Base-by-base conservation (phyloP, 2,888 invertebrate genomes). In the Drosophila atroscutellata region DNA sequence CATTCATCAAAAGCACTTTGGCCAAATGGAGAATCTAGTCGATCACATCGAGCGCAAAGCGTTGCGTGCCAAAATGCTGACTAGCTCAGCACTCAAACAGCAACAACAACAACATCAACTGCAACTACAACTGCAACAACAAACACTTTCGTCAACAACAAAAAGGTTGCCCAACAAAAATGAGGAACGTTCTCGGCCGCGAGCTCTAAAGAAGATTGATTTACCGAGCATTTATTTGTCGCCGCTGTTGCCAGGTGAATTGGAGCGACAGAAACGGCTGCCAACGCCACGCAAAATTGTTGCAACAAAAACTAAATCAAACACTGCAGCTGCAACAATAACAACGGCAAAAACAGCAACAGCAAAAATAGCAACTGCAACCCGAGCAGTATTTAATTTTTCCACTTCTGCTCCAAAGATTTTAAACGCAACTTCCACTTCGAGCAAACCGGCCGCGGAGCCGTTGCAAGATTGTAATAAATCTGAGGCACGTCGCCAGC, bases 11-110 rank as follows among this genome's bases (percentile, higher is more conserved):
- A 94, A 94, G 82, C 94, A 94, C 60, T 96, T 95, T 85, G 94
- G 94, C 34, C 94, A 94, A 92, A 95, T 96, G 95, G 96, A 96
- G 93, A 95, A 95, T 18, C 90, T 96, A 20, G 92, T 94, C 49
- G 95, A 96, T 85, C 94, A 95, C 86, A 94, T 95, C 2, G 88
- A 91, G 26, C 90, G 94, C 0, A 94, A 93, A 76, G 91, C 91
- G 7, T 89, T 92, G 59, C 92, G 94, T 9, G 92, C 93, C 24
- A 91, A 92, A 50, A 69, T 79, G 34, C 71, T 92, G 1, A 86
- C 84, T 0, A 89, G 68, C 49, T 92, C 93, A 1, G 81, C 80
- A 0, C 9, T 60, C 0, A 85, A 85, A 51, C 28, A 20, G 20
- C 34, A 54, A 42, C 18, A 86, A 74, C 76, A 83, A 32, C 15